Base-by-base conservation (phyloP, 92 coral and sea anemone genomes). In the Paragorgia papillata region DNA sequence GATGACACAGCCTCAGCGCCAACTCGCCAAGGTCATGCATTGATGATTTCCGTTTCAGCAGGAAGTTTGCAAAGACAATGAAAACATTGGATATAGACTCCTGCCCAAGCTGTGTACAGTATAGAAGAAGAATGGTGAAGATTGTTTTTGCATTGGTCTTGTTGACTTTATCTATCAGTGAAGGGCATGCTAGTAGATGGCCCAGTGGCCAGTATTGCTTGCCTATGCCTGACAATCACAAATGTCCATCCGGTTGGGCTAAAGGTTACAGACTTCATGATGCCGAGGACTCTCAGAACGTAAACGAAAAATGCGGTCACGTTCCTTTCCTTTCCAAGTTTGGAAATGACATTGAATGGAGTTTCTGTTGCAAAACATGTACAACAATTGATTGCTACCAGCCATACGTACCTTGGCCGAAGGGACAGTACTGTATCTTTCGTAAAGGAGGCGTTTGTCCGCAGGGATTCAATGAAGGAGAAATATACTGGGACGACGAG, bases 401-500 rank as follows among this genome's bases (percentile, higher is more conserved):
- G 13, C 1, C 6, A n/a, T 4, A 26, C 12, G n/a, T 12, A 37
- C 25, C 57, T 20, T 66, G 73, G 73, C 73, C 73, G 3, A 41
- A 37, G 80, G 94, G 94, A n/a, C n/a, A n/a, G n/a, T n/a, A n/a
- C n/a, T n/a, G n/a, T n/a, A n/a, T n/a, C n/a, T n/a, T n/a, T n/a
- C n/a, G n/a, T n/a, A n/a, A n/a, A n/a, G n/a, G n/a, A n/a, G n/a
- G n/a, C n/a, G n/a, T n/a, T n/a, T n/a, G 94, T 30, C 94, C 94
- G 0, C 62, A 32, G 12, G 88, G 84, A 7, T 79, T 89, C 18
- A 51, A 55, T 21, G 69, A 81, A n/a, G 94, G 94, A 3, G 59
- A 44, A 21, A 82, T 89, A 30, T 48, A 27, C 29, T 89, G 89
- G 86, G 88, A 86, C 37, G 94, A 89, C 80, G 90, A 86, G 53